phyloP scores from a whole-genome alignment of 2,888 invertebrate genomes.

The Amphimallon solstitiale region DNA sequence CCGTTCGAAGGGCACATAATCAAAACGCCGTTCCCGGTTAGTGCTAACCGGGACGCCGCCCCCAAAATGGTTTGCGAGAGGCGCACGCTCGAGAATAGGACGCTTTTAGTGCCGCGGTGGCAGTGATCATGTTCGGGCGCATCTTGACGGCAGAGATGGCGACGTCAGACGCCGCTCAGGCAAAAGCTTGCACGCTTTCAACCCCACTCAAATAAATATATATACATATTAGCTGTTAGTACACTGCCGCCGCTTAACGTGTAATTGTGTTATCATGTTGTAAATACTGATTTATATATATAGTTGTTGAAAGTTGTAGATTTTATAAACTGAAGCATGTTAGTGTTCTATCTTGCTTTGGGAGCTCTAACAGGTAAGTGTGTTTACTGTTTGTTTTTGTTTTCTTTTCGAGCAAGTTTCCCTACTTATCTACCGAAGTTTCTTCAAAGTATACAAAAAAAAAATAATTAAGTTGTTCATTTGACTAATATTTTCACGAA shows the following conservation, averaged over 20 bases:
- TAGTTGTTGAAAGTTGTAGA: constrained; percentile 38
- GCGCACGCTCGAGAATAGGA: constrained; percentile 38
- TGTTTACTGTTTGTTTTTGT: not conserved
- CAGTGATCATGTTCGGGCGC: constrained; percentile 39
- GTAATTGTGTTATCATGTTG: constrained; percentile 36
- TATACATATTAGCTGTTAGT: constrained; percentile 18
- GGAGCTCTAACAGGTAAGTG: constrained; percentile 38
- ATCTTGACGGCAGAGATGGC: constrained; percentile 35
- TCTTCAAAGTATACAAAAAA: not conserved
- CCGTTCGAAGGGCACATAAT: constrained; percentile 27
- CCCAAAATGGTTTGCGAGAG: constrained; percentile 35
- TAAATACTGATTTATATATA: constrained; percentile 37
- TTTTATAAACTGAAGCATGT: constrained; percentile 38
- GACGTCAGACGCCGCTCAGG: constrained; percentile 31
- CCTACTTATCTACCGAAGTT: not conserved
- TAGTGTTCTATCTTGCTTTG: constrained; percentile 38
- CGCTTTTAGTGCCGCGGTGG: constrained; percentile 36
- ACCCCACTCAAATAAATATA: constrained; percentile 25
- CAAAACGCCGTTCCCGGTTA: constrained; percentile 39
- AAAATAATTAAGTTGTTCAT: not conserved
- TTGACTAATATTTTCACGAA: too few species aligned
- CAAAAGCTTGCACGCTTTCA: constrained; percentile 35
- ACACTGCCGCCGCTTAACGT: constrained; percentile 20
- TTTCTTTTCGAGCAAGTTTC: not conserved
- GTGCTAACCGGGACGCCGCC: constrained; percentile 38